Conservation (phyloP, 2,113 vertebrate species). For the Plecturocebus donacophilus region DNA sequence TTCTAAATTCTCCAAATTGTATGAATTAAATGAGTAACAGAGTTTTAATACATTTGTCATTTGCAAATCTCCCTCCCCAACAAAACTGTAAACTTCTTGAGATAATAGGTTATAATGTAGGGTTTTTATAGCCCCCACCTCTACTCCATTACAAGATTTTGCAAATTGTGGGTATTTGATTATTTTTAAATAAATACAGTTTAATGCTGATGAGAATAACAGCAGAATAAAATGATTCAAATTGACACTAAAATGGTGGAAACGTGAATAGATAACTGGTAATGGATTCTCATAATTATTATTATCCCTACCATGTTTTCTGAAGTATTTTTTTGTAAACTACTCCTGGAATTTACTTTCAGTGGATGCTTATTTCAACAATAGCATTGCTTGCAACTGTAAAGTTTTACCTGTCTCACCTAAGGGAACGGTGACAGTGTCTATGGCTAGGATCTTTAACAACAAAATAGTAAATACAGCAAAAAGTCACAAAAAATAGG, state of each 20-base stretch:
- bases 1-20: constrained; percentile 20
- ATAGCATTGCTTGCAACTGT: background rate
- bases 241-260: background rate
- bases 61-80: background rate
- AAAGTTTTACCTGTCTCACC: background rate
- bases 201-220: background rate
- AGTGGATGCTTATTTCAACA: background rate
- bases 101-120: background rate
- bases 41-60: background rate
- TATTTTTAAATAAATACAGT: background rate
- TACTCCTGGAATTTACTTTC: background rate
- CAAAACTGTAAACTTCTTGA: background rate
- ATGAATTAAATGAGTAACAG: background rate
- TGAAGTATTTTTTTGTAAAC: background rate
- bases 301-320: background rate
- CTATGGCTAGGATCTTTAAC: background rate
- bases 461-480: background rate
- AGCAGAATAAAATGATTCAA: background rate
- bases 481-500: background rate
- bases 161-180: background rate
- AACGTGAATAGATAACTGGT: background rate
- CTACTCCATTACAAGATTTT: background rate
- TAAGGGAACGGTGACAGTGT: background rate
- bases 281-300: background rate
- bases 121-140: background rate